phyloP scores from a whole-genome alignment of 2,797 vertebrate genomes.

The Cephalopachus bancanus region DNA sequence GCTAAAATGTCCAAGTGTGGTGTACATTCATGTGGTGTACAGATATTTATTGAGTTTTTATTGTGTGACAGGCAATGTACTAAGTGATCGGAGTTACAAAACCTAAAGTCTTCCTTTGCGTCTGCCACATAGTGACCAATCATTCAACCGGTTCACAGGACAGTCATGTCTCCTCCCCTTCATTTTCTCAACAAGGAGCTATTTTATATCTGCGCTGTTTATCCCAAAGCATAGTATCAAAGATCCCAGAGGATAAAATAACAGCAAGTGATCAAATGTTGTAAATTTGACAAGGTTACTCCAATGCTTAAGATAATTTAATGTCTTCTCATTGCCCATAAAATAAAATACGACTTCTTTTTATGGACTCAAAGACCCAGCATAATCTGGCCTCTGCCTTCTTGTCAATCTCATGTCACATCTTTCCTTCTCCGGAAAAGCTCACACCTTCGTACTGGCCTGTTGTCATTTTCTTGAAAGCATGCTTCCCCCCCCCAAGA shows the following conservation, averaged over 20 bases:
- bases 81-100: background rate
- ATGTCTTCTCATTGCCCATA: background rate
- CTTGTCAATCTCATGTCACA: background rate
- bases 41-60: background rate
- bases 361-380: background rate
- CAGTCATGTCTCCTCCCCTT: background rate
- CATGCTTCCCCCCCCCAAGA: background rate
- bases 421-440: background rate
- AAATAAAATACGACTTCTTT: slow-evolving; percentile 41
- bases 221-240: background rate
- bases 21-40: background rate
- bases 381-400: background rate
- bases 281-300: background rate
- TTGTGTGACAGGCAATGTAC: background rate
- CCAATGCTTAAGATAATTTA: slow-evolving; percentile 24
- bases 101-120: background rate
- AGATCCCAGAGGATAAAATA: slow-evolving; percentile 4
- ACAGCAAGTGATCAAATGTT: background rate
- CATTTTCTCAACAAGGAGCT: background rate
- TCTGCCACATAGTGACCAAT: background rate
- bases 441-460: background rate
- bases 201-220: background rate
- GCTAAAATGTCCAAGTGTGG: background rate
- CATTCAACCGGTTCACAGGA: background rate
- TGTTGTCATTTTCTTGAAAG: background rate